Percentiles rank a stretch among this genome's conserved stretches.
These are phyloP conservation scores for Raphicerus campestris DNA, from an alignment of 2,113 vertebrate species.

Conservation along the genomic window DNA sequence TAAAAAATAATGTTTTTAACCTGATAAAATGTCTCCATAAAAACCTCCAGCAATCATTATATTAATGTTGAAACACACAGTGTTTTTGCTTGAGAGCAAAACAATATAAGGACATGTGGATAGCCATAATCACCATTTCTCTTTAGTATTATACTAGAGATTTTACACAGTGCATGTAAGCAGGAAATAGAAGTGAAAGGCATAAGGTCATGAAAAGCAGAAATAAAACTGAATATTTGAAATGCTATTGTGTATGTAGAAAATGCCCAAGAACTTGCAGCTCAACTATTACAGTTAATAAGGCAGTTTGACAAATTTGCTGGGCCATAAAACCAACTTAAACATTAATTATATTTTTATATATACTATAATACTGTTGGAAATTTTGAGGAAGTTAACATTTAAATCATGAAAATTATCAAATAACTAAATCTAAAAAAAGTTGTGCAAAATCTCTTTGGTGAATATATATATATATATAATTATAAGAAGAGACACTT, in stretches of 20 bases:
- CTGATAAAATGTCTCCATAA: not conserved
- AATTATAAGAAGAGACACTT: not conserved
- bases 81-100: not conserved
- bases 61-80: not conserved
- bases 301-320: not conserved
- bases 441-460: not conserved
- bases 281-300: not conserved
- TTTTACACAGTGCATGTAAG: not conserved
- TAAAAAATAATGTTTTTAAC: not conserved
- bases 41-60: not conserved
- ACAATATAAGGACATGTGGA: not conserved
- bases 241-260: not conserved
- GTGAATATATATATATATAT: not conserved
- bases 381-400: not conserved
- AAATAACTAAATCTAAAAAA: constrained; percentile 5
- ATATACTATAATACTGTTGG: not conserved
- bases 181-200: not conserved
- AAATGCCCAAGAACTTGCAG: not conserved
- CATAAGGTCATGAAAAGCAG: not conserved
- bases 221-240: not conserved
- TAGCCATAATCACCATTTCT: not conserved
- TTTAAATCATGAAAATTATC: not conserved
- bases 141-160: not conserved
- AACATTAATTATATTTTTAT: not conserved
- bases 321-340: not conserved